Evolutionary conservation across 2,888 invertebrate genomes (phyloP), one percentile per base, ranked within the genome.

Genomic region (Minunthozetes semirufus): DNA sequence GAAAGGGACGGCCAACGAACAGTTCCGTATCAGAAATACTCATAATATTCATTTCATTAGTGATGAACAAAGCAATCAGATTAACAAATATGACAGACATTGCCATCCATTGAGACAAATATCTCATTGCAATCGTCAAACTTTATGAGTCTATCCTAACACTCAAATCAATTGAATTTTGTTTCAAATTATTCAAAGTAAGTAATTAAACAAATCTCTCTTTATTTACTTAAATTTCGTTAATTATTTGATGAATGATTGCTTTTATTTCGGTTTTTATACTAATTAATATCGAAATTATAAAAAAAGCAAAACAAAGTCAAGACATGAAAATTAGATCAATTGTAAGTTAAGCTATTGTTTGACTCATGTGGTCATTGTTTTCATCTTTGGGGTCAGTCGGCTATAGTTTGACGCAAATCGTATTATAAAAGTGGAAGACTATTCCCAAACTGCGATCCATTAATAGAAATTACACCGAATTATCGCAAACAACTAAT

Each of bases 31-130:
- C 4, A n/a, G 5, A 19, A 19, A 25, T 25, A 22, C 53, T 22
- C 1, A 53, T 53, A 22, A 5, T 33, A 3, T 53, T 53, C 25
- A 53, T 53, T 22, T 53, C 19, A 22, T 25, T 53, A 53, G 6
- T 9, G 75, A 61, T 76, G 76, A 42, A 22, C 33, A 63, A 76
- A 77, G 59, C 76, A 76, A 25, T 74, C 68, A 70, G 63, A 66
- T 27, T 75, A 70, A 53, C 68, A 70, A 42, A 70, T 19, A 46
- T 61, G 33, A 56, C 33, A 25, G 6, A 59, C 59, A 27, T 22
- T 59, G 13, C 33, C 19, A 15, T 33, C 63, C 9, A 4, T 17
- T 61, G 27, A 6, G 11, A 1, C n/a, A 6, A 13, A n/a, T 33
- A 8, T 63, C 17, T 33, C 33, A 33, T 48, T 48, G 13, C 2